Conservation (phyloP, 2,888 invertebrate genomes). For the Cyaniris semiargus region DNA sequence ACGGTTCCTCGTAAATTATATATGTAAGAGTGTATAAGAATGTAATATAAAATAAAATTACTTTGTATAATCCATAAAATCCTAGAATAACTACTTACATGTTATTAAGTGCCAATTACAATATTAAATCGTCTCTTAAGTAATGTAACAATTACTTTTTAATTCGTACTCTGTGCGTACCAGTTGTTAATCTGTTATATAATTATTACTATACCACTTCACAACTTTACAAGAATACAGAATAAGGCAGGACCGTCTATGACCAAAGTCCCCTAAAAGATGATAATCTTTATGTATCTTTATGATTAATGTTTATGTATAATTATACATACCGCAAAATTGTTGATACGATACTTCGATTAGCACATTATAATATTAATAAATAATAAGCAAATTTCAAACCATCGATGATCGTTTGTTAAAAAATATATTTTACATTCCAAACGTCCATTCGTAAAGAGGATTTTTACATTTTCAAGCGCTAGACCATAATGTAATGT, state of each 20-base stretch:
- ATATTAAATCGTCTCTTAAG: background rate
- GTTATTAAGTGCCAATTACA: conserved; percentile 3
- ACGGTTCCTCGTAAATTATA: background rate
- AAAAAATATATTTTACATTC: no score
- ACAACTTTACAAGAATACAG: background rate
- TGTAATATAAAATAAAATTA: background rate
- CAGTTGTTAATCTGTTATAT: background rate
- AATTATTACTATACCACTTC: background rate
- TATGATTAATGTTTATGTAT: no score
- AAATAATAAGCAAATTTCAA: no score
- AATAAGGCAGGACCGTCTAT: background rate
- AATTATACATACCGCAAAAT: no score
- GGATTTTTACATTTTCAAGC: no score
- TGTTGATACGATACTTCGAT: no score
- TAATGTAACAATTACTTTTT: background rate
- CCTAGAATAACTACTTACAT: background rate
- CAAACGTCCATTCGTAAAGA: no score
- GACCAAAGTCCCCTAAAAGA: background rate
- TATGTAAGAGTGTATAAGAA: background rate
- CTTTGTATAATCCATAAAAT: conserved; percentile 1
- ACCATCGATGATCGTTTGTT: no score
- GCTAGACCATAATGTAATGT: background rate
- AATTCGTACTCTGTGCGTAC: background rate
- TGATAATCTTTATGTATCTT: no score
- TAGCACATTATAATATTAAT: no score